Conservation (phyloP, 2,113 vertebrate species). For the Microcebus griseorufus region DNA sequence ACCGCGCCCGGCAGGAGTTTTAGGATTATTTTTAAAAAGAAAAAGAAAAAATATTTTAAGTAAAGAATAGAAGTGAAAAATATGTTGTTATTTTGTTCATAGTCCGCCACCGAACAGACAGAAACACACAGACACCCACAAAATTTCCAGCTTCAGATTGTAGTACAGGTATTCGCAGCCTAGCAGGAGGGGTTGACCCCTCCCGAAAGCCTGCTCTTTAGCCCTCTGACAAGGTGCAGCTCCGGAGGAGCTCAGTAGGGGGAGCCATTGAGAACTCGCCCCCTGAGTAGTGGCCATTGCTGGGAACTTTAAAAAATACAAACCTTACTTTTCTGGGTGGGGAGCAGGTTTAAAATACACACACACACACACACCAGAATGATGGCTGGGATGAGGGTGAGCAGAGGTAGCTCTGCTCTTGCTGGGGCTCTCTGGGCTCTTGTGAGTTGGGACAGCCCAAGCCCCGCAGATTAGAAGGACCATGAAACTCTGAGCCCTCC, state of each 20-base stretch:
- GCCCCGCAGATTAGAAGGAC: background rate
- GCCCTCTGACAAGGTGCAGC: background rate
- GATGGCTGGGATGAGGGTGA: too few relatives aligned
- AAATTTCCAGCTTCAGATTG: background rate
- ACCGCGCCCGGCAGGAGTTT: too few relatives aligned
- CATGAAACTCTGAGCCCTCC: background rate
- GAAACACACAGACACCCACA: background rate
- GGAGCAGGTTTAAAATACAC: too few relatives aligned
- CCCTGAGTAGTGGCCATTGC: background rate
- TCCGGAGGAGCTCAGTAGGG: background rate
- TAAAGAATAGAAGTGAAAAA: conserved; percentile 8
- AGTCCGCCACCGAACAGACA: background rate
- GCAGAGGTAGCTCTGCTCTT: background rate
- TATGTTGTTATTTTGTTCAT: background rate
- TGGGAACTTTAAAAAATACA: background rate
- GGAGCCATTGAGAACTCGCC: conserved; percentile 25
- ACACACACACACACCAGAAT: too few relatives aligned
- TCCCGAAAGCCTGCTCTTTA: background rate
- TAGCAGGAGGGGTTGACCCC: background rate
- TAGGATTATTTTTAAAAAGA: background rate
- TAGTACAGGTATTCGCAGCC: background rate
- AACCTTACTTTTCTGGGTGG: background rate
- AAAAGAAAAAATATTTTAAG: background rate
- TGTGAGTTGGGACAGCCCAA: background rate
- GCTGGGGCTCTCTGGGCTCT: background rate